Evolutionary conservation across 2,888 invertebrate genomes (phyloP).

Genomic region (Scelioninae gen. 1): DNA sequence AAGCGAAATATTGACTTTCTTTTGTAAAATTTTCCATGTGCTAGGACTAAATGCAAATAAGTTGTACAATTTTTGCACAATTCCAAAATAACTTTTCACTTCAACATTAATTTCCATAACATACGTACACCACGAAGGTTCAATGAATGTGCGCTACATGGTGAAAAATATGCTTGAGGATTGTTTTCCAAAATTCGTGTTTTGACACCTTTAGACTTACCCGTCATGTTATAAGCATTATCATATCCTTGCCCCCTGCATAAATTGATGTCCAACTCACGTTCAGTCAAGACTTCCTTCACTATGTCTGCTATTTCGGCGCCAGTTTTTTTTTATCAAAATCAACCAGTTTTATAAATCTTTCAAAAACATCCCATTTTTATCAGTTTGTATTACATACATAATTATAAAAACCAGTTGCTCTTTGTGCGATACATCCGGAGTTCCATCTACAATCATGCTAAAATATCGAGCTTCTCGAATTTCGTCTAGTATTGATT

Average conservation of each 20-base stretch:
- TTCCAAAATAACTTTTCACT: slow-evolving; percentile 10
- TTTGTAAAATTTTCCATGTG: slow-evolving; percentile 23
- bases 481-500: no score
- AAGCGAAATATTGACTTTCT: background rate
- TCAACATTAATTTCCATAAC: slow-evolving; percentile 2
- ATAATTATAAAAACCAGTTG: no score
- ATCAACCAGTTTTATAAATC: no score
- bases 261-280: background rate
- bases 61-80: slow-evolving; percentile 25
- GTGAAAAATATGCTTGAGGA: background rate
- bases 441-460: no score
- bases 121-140: slow-evolving; percentile 17
- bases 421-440: no score
- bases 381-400: no score
- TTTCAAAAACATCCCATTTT: no score
- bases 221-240: background rate
- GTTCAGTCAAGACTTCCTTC: background rate
- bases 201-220: background rate
- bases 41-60: slow-evolving; percentile 4
- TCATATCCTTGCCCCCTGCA: background rate
- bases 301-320: background rate
- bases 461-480: no score
- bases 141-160: slow-evolving; percentile 5
- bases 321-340: no score
- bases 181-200: background rate